Evolutionary conservation across 2,113 vertebrate genomes (phyloP), one percentile per base, ranked within the genome.

Genomic region (Rhinolophus ferrumequinum): DNA sequence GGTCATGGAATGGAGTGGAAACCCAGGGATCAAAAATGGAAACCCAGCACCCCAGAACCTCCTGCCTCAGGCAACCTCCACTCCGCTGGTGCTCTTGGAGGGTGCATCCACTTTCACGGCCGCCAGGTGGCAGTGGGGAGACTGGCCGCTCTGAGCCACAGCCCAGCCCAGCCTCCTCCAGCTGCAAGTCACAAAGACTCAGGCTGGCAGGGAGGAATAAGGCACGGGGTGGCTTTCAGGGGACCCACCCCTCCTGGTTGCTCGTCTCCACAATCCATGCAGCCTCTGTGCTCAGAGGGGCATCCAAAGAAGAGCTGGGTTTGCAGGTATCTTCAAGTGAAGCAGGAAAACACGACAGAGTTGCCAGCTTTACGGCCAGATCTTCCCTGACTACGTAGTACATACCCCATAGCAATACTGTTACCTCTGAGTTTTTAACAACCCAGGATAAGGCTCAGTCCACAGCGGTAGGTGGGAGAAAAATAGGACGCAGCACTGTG

Each of bases 81-180:
- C 16, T 47, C 2, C 0, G 1, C 0, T 2, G 9, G 7, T 8
- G 13, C 47, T 75, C 1, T 66, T 3, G 87, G 38, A 86, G 52
- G 38, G 58, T 75, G 60, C 54, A 75, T 50, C 47, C 2, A 70
- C 52, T 41, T 18, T 16, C 1, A 13, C 1, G 8, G 5, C 90
- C 97, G 8, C 96, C 88, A 96, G 97, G 90, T 97, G 97, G 96
- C 96, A 97, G 85, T 95, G 19, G 33, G 60, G 86, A 88, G 54
- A 76, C 82, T 28, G 18, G 44, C 30, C 24, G 62, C 56, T 33
- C 1, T 0, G 33, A 47, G 58, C 75, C 22, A 9, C 83, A 19
- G 73, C 76, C 76, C 50, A 86, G 44, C 66, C 76, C 92, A 92
- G 54, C 33, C 58, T 47, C 26, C 50, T 62, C 44, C 35, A 28